Evolutionary conservation across 2,888 invertebrate species (phyloP), one percentile per base, ranked within the genome.

Genomic region (Alsophila aescularia): DNA sequence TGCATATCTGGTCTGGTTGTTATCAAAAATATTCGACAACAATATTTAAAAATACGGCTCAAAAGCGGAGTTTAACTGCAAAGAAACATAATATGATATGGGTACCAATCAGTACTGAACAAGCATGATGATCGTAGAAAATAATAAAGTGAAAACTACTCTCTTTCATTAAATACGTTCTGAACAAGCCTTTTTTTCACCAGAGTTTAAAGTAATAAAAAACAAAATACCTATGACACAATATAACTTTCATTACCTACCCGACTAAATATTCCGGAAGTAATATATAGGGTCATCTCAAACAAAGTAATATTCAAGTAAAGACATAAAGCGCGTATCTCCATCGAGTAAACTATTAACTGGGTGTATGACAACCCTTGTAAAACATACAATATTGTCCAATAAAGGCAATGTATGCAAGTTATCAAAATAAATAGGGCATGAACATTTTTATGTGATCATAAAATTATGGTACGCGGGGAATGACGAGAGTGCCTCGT

Each of bases 391-490:
- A 21, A 55, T 40, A 50, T 55, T 55, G 55, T 55, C 50, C 45
- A 45, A 50, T 55, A 55, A 55, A 44, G 44, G 49, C 31, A 50
- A 55, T 50, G 50, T 55, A 50, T 55, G 55, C 55, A 55, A 55
- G 50, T 55, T 55, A 56, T 56, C 55, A 56, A 56, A 56, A 56
- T 56, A 56, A 56, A 56, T 56, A 56, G 50, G 41, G 50, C 50
- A 51, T 51, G 50, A 51, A 40, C n/a, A 29, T 41, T 45, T 51
- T 56, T 51, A 56, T 56, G 45, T 10, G 29, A 32, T 51, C 55
- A 9, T 56, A 45, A 56, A 56, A 50, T 56, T 29, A 56, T 47
- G 45, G 53, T 42, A 8, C 35, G 10, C 9, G 14, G 15, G 32
- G 18, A 48, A 54, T 35, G 50, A 55, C 34, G 9, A 5, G 50